Evolutionary conservation across 2,888 invertebrate genomes (phyloP).

Genomic region (Drosophila birchii): DNA sequence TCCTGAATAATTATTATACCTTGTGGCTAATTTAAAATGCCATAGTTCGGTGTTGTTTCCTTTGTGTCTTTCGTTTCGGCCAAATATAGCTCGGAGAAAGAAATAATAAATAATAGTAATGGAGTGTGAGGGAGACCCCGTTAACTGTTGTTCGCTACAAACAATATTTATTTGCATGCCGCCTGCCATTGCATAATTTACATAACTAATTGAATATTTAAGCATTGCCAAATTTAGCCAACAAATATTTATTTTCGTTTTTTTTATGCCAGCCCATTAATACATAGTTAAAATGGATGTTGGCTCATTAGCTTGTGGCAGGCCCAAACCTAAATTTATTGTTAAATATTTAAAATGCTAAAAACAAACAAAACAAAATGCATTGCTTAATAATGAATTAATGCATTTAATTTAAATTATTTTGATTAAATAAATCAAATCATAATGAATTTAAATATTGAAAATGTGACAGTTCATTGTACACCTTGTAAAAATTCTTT

Average conservation of each 20-base stretch:
- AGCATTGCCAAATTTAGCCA: conserved; percentile 32
- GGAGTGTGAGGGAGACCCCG: conserved; percentile 24
- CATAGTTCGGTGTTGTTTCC: conserved; percentile 13
- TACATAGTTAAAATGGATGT: conserved; percentile 22
- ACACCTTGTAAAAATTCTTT: background rate
- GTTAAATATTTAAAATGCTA: conserved; percentile 26
- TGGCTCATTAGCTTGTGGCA: conserved; percentile 29
- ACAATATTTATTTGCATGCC: conserved; percentile 31
- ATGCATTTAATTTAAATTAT: too few relatives aligned
- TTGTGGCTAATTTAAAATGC: conserved; percentile 36
- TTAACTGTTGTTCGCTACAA: conserved; percentile 23
- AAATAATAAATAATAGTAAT: conserved; percentile 37
- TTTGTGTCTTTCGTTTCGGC: conserved; percentile 33
- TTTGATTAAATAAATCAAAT: background rate
- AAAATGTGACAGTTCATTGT: conserved; percentile 5
- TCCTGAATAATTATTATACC: conserved; percentile 33
- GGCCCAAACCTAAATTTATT: conserved; percentile 22
- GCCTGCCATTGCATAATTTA: conserved; percentile 38
- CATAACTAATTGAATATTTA: conserved; percentile 51
- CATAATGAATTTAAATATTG: background rate
- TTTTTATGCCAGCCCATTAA: conserved; percentile 24
- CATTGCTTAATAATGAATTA: background rate
- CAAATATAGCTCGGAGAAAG: conserved; percentile 20
- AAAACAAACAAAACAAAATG: background rate
- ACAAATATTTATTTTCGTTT: background rate